Evolutionary conservation across 2,113 vertebrate species (phyloP), one percentile per base, ranked within the genome.

Genomic region (Rhinichthys klamathensis): DNA sequence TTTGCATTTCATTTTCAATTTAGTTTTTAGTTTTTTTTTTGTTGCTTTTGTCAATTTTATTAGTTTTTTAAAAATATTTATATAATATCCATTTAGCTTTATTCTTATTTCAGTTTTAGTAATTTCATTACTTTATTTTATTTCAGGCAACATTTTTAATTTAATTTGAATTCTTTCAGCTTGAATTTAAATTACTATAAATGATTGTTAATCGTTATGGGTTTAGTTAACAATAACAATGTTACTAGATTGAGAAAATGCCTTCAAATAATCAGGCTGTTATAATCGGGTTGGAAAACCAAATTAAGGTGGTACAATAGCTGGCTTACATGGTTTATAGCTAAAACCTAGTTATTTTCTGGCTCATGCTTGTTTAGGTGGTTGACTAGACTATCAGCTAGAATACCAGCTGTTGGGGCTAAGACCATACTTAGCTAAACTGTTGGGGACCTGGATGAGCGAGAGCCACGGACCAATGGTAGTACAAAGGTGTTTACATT

Each of bases 351-450:
- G 8, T 38, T 6, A n/a, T 35, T 23, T 12, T 72, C 1, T 41
- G 10, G 3, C 18, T 1, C 8, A 21, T 23, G 9, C 18, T 23
- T 70, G 35, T 70, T 41, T 70, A 38, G 3, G 32, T 41, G 32
- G 69, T 41, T 70, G 32, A 6, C 69, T 12, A 13, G 38, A 72
- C 18, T 72, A 72, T 9, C 32, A 38, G 67, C 13, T 18, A 67
- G 58, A 46, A 61, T 12, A 12, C 4, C 3, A 11, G 10, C 13
- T 30, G 6, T 13, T 30, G 6, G 15, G 13, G 15, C 30, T 15
- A 83, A 49, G 38, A 82, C 80, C 30, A 32, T 32, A 44, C 46
- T 38, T 49, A 56, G 38, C 23, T n/a, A 81, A 74, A 75, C 18
- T 38, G 10, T 32, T 73, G 27, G 1, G 3, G n/a, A 75, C 54